These are phyloP conservation scores for Lindbergichthys nudifrons DNA, from an alignment of 2,797 vertebrate genomes.

Conservation along the genomic window DNA sequence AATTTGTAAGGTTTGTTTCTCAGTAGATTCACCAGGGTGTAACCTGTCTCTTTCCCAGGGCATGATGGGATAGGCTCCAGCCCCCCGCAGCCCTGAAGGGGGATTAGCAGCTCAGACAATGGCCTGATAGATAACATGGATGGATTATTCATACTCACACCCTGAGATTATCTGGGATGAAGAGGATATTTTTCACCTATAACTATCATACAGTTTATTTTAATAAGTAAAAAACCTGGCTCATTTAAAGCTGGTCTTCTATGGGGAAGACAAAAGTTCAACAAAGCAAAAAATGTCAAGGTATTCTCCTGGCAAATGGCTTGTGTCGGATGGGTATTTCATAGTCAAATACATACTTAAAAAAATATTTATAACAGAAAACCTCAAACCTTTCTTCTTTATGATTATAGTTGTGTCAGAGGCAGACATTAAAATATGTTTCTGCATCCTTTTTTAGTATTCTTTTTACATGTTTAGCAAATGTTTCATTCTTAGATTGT, in stretches of 20 bases:
- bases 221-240: neutral
- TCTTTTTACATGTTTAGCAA: neutral
- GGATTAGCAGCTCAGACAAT: conserved; percentile 13
- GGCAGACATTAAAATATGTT: neutral
- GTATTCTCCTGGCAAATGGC: no score
- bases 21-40: conserved; percentile 15
- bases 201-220: no score
- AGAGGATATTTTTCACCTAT: neutral
- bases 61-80: conserved; percentile 28
- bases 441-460: neutral
- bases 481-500: neutral
- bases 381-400: no score
- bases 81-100: neutral
- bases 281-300: no score
- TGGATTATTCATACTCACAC: conserved; percentile 9
- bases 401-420: neutral
- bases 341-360: no score
- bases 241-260: neutral
- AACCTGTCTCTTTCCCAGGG: conserved; percentile 1
- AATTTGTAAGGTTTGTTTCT: conserved; percentile 50
- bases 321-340: no score
- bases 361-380: no score
- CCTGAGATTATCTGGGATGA: neutral
- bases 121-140: conserved; percentile 2
- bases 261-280: no score